Percentiles rank a stretch among this genome's conserved stretches.
Conservation (phyloP, 1,140 invertebrate genomes). For the Pemphigus obesinymphae region DNA sequence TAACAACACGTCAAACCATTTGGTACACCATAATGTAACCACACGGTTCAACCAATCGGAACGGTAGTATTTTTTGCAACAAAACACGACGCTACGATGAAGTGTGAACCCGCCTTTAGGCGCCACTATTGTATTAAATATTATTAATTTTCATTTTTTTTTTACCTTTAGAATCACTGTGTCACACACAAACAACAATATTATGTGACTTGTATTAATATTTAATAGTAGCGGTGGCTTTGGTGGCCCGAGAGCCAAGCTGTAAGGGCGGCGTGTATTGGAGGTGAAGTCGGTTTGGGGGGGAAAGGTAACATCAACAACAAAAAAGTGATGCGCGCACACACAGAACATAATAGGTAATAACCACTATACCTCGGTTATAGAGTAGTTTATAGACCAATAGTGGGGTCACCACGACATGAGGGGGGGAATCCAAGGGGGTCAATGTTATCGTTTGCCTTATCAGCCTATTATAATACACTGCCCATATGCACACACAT, state of each 20-base stretch:
- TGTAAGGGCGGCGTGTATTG: neutral
- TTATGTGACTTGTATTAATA: neutral
- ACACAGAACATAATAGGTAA: neutral
- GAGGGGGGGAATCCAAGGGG: neutral
- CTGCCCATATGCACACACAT: neutral
- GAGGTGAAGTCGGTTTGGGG: neutral
- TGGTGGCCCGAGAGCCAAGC: neutral
- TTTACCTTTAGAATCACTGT: neutral
- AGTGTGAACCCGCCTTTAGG: too few species aligned
- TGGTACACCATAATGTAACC: too few species aligned
- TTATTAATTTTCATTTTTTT: neutral
- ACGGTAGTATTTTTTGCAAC: too few species aligned
- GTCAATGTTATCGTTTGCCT: conserved; percentile 1
- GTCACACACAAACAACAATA: neutral
- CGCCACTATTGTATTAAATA: too few species aligned
- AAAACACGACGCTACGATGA: too few species aligned
- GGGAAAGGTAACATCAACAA: neutral
- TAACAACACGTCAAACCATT: too few species aligned
- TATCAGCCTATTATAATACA: conserved; percentile 4
- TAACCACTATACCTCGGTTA: neutral
- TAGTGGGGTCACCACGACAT: neutral
- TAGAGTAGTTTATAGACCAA: neutral
- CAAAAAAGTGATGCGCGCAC: conserved; percentile 3
- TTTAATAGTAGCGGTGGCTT: neutral
- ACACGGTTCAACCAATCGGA: too few species aligned